Evolutionary conservation across 2,888 invertebrate species (phyloP), one percentile per base, ranked within the genome.

Genomic region (Allygus modestus): DNA sequence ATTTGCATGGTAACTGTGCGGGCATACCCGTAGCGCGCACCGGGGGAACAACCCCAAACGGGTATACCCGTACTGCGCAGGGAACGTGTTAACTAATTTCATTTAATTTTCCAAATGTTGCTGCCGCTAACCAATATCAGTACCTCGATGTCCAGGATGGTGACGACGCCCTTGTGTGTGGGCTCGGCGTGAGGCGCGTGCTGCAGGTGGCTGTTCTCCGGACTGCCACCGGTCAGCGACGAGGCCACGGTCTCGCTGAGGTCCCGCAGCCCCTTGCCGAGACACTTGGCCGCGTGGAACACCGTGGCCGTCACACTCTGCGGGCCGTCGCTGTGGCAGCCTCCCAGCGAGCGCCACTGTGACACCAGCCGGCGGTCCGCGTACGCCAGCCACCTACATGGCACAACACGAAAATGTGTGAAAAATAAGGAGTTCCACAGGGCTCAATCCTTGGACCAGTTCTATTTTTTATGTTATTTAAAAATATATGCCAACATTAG

Each of bases 171-270:
- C 0, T 98, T 96, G 89, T 97, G 96, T 23, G 82, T 69, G 41
- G 86, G 82, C 88, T 95, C 94, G 79, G 91, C 90, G 65, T 85
- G 71, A 26, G 81, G n/a, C 51, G 84, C 37, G 54, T n/a, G 26
- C 75, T 79, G 41, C 73, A 77, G 12, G 79, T 81, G 58, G 77
- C 61, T 71, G 77, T 51, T 51, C 41, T 84, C 58, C n/a, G 85
- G 86, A 51, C 85, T 85, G 54, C 86, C 86, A 0, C 97, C 97
- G 0, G 97, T 96, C 77, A 98, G 91, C 89, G 97, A 98, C 88
- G 95, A 97, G 0, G 98, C 97, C 61, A 98, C 97, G 71, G 96
- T 97, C 91, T 98, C 98, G 17, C 98, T 96, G 85, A 98, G 92
- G 85, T 97, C 97, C 0, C 97, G 94, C 82, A 98, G 91, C 0